A percentile compares a stretch with the other conserved stretches of the same genome.
These are phyloP conservation scores for Oreamnos americanus DNA, from an alignment of 2,113 vertebrate species.

Conservation along the genomic window DNA sequence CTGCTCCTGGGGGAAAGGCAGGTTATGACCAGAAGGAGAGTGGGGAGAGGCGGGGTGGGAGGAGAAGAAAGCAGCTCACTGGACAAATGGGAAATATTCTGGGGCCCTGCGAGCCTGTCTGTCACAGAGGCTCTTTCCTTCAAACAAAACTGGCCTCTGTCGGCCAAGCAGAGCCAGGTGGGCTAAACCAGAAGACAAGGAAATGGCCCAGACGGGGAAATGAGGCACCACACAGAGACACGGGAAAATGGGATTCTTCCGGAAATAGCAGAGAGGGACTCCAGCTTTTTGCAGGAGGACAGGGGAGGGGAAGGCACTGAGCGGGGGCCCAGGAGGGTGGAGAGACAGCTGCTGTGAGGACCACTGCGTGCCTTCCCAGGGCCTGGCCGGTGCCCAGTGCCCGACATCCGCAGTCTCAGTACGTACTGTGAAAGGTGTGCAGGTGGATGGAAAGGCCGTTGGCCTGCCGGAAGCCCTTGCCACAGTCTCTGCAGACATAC, in stretches of 20 bases:
- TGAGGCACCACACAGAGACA: background rate
- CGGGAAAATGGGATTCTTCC: background rate
- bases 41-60: background rate
- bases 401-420: background rate
- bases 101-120: background rate
- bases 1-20: background rate
- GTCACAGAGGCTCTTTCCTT: background rate
- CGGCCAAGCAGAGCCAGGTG: background rate
- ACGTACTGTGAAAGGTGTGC: constrained; percentile 90
- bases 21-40: background rate
- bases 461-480: constrained; percentile 93
- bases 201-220: background rate
- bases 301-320: background rate
- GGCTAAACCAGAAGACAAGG: background rate
- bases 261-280: background rate
- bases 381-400: background rate
- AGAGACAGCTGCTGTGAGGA: background rate
- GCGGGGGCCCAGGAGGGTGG: background rate
- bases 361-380: fast-evolving
- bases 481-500: constrained; percentile 90
- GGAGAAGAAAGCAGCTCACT: background rate
- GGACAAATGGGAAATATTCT: background rate
- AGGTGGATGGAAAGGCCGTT: constrained; percentile 91
- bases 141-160: background rate
- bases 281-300: background rate